Evolutionary conservation across 2,797 vertebrate species (phyloP).

Genomic region (Philypnodon macrostomus): DNA sequence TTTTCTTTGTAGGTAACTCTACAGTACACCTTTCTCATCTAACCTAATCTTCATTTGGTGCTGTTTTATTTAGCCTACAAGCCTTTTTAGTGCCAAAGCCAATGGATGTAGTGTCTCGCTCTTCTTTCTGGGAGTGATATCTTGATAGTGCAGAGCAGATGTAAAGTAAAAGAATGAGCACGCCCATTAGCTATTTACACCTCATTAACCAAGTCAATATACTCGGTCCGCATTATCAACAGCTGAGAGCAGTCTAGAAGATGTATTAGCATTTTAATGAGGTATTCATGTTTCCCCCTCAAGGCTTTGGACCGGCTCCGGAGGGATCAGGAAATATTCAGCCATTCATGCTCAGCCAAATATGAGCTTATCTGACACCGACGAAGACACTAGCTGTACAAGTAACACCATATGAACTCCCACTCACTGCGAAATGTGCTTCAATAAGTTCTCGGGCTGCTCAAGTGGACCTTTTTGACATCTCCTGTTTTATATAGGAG

Average conservation of each 20-base stretch:
- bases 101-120: not conserved
- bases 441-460: not conserved
- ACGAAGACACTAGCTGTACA: conserved; percentile 18
- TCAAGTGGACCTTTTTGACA: conserved; percentile 21
- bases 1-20: too few relatives aligned
- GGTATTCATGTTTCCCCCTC: conserved; percentile 55
- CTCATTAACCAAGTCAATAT: conserved; percentile 72
- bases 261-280: conserved; percentile 73
- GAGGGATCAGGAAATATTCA: conserved; percentile 44
- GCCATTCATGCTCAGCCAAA: conserved; percentile 30
- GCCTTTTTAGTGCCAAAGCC: not conserved
- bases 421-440: conserved; percentile 11
- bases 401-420: conserved; percentile 20
- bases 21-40: too few relatives aligned
- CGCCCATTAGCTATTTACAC: conserved; percentile 70
- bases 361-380: conserved; percentile 33
- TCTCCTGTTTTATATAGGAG: not conserved
- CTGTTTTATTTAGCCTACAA: too few relatives aligned
- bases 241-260: conserved; percentile 59
- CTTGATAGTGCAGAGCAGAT: conserved; percentile 51
- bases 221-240: conserved; percentile 58
- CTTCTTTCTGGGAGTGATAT: conserved; percentile 37
- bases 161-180: conserved; percentile 52
- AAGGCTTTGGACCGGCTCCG: conserved; percentile 41
- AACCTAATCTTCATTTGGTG: too few relatives aligned